These are phyloP conservation scores for Pholis gunnellus DNA, from an alignment of 2,113 vertebrate genomes.

Conservation along the genomic window DNA sequence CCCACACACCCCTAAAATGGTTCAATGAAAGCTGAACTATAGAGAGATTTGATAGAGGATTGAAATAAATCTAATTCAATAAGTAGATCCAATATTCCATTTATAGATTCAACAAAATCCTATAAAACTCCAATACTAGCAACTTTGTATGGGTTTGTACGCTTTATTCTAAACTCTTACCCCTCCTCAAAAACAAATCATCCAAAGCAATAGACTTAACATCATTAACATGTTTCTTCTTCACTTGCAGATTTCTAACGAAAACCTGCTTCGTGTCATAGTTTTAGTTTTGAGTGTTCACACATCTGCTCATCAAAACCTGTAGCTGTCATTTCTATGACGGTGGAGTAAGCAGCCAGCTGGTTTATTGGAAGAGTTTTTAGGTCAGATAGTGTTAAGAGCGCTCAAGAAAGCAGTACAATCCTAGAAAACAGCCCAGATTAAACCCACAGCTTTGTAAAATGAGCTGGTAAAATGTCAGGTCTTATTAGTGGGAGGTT, in stretches of 20 bases:
- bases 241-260: slow-evolving; percentile 21
- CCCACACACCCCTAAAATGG: background rate
- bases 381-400: slow-evolving; percentile 25
- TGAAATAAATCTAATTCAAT: background rate
- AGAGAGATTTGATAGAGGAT: background rate
- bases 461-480: too few relatives aligned
- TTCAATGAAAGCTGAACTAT: background rate
- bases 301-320: slow-evolving; percentile 15
- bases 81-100: background rate
- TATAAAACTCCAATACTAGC: background rate
- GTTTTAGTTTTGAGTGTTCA: slow-evolving; percentile 23
- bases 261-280: background rate
- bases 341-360: slow-evolving; percentile 23
- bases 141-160: background rate
- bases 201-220: background rate
- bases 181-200: background rate
- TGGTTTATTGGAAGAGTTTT: slow-evolving; percentile 32
- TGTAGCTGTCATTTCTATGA: slow-evolving; percentile 13
- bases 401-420: slow-evolving; percentile 5
- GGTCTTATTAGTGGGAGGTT: background rate
- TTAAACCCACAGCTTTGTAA: background rate
- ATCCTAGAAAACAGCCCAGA: background rate
- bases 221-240: slow-evolving; percentile 1
- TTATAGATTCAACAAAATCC: background rate
- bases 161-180: background rate